phyloP scores from a whole-genome alignment of 2,113 vertebrate species.

The Fregetta grallaria region DNA sequence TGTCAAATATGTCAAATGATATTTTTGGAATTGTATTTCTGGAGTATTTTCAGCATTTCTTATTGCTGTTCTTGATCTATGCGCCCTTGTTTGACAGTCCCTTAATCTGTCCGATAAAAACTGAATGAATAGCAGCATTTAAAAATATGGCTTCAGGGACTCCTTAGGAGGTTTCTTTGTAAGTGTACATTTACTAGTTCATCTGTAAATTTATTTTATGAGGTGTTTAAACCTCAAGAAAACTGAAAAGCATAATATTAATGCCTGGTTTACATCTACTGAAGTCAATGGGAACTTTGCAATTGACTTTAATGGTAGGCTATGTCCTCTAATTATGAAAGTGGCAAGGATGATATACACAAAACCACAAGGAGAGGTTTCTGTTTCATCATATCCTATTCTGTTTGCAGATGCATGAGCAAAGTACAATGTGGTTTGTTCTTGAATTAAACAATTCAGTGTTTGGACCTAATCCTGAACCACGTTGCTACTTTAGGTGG shows the following conservation, averaged over 20 bases:
- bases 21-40: not conserved
- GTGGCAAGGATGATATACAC: not conserved
- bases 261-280: slow-evolving; percentile 31
- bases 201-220: slow-evolving; percentile 64
- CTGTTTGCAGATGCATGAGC: slow-evolving; percentile 1
- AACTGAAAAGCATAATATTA: slow-evolving; percentile 53
- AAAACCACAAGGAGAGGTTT: slow-evolving; percentile 42
- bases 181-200: slow-evolving; percentile 51
- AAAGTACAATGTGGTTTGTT: not conserved
- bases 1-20: not conserved
- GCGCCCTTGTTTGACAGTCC: slow-evolving; percentile 19
- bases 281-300: slow-evolving; percentile 34
- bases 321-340: slow-evolving; percentile 50
- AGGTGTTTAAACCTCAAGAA: slow-evolving; percentile 67
- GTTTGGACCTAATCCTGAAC: not conserved
- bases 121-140: slow-evolving; percentile 44
- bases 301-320: slow-evolving; percentile 38
- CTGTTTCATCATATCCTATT: slow-evolving; percentile 33
- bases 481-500: not conserved
- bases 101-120: slow-evolving; percentile 34
- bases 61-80: not conserved
- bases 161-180: slow-evolving; percentile 61
- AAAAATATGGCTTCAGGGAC: slow-evolving; percentile 51
- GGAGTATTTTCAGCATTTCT: not conserved
- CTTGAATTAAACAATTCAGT: not conserved